Evolutionary conservation across 2,888 invertebrate genomes (phyloP).

Genomic region (Nemotelus pantherinus): DNA sequence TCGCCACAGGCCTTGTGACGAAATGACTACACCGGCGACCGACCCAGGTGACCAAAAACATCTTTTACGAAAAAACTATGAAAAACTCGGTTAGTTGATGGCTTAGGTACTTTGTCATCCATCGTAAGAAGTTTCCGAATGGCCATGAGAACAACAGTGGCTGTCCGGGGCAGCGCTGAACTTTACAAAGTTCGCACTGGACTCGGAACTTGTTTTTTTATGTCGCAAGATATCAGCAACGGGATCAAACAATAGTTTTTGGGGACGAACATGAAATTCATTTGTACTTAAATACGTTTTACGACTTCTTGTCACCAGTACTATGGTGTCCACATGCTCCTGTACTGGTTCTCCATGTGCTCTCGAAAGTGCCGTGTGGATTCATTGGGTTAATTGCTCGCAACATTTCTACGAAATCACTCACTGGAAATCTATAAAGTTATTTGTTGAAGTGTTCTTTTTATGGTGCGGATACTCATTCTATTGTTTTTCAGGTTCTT

Average conservation of each 20-base stretch:
- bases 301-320: slow-evolving; percentile 6
- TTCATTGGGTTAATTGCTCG: slow-evolving; percentile 33
- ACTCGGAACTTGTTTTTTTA: slow-evolving; percentile 7
- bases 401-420: slow-evolving; percentile 28
- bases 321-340: background rate
- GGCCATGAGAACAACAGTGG: slow-evolving; percentile 33
- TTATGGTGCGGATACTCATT: background rate
- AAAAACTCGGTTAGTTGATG: background rate
- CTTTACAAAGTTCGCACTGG: background rate
- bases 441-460: slow-evolving; percentile 10
- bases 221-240: slow-evolving; percentile 5
- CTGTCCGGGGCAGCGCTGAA: background rate
- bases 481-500: slow-evolving; percentile 1
- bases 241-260: slow-evolving; percentile 26
- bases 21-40: background rate
- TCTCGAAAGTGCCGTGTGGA: slow-evolving; percentile 1
- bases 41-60: background rate
- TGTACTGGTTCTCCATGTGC: slow-evolving; percentile 27
- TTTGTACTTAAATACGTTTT: slow-evolving; percentile 6
- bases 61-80: slow-evolving; percentile 13
- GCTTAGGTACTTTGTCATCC: slow-evolving; percentile 18
- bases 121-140: slow-evolving; percentile 14
- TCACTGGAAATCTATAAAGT: slow-evolving; percentile 37
- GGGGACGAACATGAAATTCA: slow-evolving; percentile 6
- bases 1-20: slow-evolving; percentile 1